phyloP scores from a whole-genome alignment of 2,113 vertebrate genomes.

The Chaetorhynchus papuensis region DNA sequence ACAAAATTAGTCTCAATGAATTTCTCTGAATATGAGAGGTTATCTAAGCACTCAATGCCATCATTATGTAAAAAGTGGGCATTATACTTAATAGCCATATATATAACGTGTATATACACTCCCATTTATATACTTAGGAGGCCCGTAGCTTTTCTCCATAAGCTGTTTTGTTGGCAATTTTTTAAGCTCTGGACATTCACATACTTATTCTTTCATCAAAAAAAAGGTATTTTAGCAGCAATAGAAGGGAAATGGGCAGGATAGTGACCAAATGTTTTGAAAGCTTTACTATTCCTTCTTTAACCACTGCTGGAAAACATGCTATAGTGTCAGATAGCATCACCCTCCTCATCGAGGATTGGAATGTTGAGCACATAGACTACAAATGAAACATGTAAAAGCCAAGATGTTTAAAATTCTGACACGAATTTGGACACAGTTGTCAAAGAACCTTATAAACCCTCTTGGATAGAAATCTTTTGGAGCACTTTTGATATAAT shows the following conservation, averaged over 20 bases:
- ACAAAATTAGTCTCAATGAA: background rate
- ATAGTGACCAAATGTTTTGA: background rate
- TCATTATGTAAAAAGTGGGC: background rate
- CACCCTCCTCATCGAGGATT: background rate
- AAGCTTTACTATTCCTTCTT: background rate
- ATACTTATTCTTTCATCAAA: background rate
- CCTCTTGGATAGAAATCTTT: background rate
- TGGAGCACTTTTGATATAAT: background rate
- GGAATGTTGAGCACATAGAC: background rate
- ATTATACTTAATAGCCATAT: background rate
- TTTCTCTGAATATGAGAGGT: background rate
- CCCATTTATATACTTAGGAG: background rate
- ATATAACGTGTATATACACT: background rate
- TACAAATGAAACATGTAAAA: background rate
- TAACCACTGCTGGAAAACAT: background rate
- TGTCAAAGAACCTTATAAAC: background rate
- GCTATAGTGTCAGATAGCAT: background rate
- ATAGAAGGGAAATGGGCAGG: background rate
- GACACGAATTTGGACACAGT: background rate
- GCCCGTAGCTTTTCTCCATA: background rate
- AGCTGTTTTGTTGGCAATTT: background rate
- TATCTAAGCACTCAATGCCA: background rate
- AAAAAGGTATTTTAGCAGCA: background rate
- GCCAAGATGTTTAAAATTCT: background rate
- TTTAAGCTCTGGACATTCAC: background rate